phyloP scores from a whole-genome alignment of 2,113 vertebrate species.

The Dasyornis broadbenti region DNA sequence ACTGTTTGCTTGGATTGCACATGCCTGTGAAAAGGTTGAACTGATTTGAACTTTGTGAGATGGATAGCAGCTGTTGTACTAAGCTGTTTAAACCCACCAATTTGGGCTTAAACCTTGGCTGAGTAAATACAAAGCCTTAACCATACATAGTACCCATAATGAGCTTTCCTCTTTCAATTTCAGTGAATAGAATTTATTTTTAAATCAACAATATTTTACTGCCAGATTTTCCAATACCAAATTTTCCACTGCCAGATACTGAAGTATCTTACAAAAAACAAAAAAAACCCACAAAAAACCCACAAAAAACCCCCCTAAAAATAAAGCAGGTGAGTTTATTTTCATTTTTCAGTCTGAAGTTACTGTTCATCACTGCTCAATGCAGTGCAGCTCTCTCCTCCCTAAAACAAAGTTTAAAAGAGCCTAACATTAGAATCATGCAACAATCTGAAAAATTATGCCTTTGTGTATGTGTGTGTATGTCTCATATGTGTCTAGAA shows the following conservation, averaged over 20 bases:
- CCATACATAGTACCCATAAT: not conserved
- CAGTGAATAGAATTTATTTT: not conserved
- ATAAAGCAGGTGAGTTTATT: not conserved
- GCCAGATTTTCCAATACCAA: not conserved
- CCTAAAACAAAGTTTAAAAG: not conserved
- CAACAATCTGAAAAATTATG: not conserved
- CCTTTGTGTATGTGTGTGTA: not conserved
- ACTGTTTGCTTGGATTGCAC: not conserved
- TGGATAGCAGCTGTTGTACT: not conserved
- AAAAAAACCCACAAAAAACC: not conserved
- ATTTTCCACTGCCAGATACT: not conserved
- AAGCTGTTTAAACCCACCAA: conserved; percentile 21
- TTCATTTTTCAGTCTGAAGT: not conserved
- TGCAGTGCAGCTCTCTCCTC: not conserved
- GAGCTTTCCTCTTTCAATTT: not conserved
- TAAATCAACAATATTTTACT: not conserved
- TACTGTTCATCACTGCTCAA: not conserved
- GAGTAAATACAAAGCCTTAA: conserved; percentile 7
- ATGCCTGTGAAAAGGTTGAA: not conserved
- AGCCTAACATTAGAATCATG: not conserved
- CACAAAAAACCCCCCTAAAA: not conserved
- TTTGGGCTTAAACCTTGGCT: conserved; percentile 2
- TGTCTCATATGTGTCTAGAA: not conserved
- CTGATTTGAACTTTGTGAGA: conserved; percentile 14
- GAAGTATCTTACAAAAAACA: not conserved